These are phyloP conservation scores for Callorhinus ursinus DNA, from an alignment of 2,113 vertebrate genomes.

Conservation along the genomic window DNA sequence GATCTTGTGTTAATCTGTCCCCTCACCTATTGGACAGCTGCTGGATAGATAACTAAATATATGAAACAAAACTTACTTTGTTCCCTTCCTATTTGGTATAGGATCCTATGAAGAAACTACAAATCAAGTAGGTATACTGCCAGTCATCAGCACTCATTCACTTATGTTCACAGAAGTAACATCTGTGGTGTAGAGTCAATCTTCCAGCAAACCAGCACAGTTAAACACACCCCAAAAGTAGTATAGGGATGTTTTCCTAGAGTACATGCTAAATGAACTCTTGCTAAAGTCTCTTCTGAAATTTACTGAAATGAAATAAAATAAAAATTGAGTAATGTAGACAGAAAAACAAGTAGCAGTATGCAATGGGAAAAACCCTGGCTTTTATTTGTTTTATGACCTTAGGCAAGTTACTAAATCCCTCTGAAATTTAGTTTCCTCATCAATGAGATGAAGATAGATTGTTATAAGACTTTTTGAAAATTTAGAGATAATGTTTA, in stretches of 20 bases:
- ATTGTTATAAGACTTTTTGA: neutral
- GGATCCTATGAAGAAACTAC: conserved; percentile 3
- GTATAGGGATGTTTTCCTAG: neutral
- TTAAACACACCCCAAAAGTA: neutral
- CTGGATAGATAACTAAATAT: conserved; percentile 20
- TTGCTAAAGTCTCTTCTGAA: conserved; percentile 29
- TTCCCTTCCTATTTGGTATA: neutral
- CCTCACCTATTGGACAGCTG: neutral
- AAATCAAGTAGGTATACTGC: neutral
- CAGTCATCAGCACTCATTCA: neutral
- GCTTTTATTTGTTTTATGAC: conserved; percentile 25
- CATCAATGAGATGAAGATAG: conserved; percentile 48
- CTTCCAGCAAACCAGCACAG: neutral
- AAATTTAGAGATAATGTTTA: neutral
- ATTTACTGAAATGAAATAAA: neutral
- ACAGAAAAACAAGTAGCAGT: neutral
- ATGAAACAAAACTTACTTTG: neutral
- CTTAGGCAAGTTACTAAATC: conserved; percentile 10
- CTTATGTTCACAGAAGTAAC: neutral
- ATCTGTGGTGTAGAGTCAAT: neutral
- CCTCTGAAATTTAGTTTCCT: conserved; percentile 13
- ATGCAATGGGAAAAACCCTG: neutral
- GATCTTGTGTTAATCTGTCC: conserved; percentile 7
- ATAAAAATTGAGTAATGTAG: neutral
- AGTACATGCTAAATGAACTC: neutral